Conservation (phyloP, 2,113 vertebrate species). For the Alces alces region DNA sequence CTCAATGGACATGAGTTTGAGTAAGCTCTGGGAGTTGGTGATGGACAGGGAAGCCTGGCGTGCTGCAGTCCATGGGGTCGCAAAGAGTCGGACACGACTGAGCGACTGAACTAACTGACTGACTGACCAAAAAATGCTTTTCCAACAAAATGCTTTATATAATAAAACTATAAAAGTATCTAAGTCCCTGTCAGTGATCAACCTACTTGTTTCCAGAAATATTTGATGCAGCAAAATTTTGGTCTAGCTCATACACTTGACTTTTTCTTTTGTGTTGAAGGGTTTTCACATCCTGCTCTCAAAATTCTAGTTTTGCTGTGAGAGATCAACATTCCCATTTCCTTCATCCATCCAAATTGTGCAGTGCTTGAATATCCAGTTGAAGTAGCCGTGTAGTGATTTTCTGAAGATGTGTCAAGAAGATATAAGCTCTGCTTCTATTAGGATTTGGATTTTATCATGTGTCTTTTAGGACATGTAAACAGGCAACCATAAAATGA, state of each 20-base stretch:
- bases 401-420: slow-evolving; percentile 2
- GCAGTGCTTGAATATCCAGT: not conserved
- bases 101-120: not conserved
- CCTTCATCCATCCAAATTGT: not conserved
- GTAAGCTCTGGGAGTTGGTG: not conserved
- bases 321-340: not conserved
- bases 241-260: not conserved
- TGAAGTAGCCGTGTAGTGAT: not conserved
- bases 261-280: not conserved
- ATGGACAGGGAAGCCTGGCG: not conserved
- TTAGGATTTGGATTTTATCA: slow-evolving; percentile 30
- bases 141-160: not conserved
- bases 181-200: not conserved
- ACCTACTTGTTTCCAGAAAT: slow-evolving; percentile 22
- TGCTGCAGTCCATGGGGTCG: not conserved
- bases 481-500: not conserved
- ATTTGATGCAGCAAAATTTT: not conserved
- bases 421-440: not conserved
- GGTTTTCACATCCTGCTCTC: not conserved
- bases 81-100: not conserved
- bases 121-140: not conserved
- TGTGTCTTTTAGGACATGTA: slow-evolving; percentile 20
- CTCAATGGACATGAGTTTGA: not conserved
- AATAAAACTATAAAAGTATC: slow-evolving; percentile 16
- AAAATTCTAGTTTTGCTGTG: slow-evolving; percentile 33